Base-by-base conservation (phyloP, 2,113 vertebrate species). In the Ursus arctos region DNA sequence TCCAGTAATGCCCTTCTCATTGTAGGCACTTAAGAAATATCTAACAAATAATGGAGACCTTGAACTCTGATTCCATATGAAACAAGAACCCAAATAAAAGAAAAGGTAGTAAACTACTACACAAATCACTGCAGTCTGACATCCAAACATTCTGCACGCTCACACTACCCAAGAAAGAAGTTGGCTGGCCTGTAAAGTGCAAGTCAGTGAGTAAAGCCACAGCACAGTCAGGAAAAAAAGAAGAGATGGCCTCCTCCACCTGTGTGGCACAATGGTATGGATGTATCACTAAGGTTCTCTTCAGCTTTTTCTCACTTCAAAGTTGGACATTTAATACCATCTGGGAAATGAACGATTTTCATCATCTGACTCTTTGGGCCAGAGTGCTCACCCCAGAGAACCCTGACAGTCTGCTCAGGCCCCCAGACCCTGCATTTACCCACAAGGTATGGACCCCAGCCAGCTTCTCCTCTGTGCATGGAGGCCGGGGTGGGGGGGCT, bases 271-370 rank as follows among this genome's bases (percentile, higher is more conserved):
- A 96, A 91, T n/a, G 43, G 31, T 71, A 31, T 3, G 1, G 36
- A 22, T 8, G 33, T 1, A 55, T 36, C 19, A 26, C 61, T 67
- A 47, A 55, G 51, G 28, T 53, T 94, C 55, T 74, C 91, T 87
- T 93, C 4, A 84, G 31, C 36, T 81, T 79, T 87, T 40, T 90
- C 85, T 81, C 79, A 95, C 19, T 61, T 59, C 85, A 74, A 97
- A 97, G 59, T 7, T 43, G 7, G 59, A 51, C 3, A 65, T 33
- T 89, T n/a, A 88, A 82, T 4, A 79, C 28, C 11, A 61, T 79
- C 13, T 59, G 31, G 65, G 47, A 95, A 94, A 87, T 40, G 2
- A 76, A 91, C 43, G 12, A 33, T n/a, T 84, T 92, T 47, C 12
- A 67, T 57, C 69, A 65, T 43, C 47, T n/a, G 49, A 96, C 36